These are phyloP conservation scores for Rhysida immarginata DNA, from an alignment of 1,140 invertebrate genomes.

Conservation along the genomic window DNA sequence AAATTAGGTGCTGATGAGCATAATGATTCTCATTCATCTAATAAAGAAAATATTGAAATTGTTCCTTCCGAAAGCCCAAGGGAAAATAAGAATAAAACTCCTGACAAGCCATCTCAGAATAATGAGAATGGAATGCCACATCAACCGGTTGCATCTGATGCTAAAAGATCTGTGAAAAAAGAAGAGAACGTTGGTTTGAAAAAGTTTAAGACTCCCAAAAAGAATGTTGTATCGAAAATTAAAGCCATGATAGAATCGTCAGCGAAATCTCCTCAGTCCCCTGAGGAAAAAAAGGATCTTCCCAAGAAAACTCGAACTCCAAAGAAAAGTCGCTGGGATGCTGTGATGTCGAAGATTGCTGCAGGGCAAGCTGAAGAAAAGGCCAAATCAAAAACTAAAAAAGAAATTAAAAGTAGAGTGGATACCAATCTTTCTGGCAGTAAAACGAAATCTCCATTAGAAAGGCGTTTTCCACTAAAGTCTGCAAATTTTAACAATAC, in stretches of 20 bases:
- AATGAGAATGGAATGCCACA: too few species aligned
- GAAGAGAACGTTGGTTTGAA: background rate
- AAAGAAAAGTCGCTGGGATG: constrained; percentile 30
- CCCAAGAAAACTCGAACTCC: constrained; percentile 15
- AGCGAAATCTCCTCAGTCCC: background rate
- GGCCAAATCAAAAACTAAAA: constrained; percentile 23
- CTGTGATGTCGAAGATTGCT: constrained; percentile 30
- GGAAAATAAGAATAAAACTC: too few species aligned
- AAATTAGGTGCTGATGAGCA: too few species aligned
- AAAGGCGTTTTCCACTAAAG: too few species aligned
- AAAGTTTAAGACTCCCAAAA: constrained; percentile 4
- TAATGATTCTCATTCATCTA: too few species aligned
- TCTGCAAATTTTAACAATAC: too few species aligned
- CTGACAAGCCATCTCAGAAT: too few species aligned
- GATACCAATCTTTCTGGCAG: constrained; percentile 21
- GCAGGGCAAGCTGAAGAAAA: constrained; percentile 21
- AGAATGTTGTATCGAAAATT: constrained; percentile 18
- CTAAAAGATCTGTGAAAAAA: too few species aligned
- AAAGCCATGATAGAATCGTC: constrained; percentile 19
- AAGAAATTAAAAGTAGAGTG: constrained; percentile 28
- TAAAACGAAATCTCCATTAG: too few species aligned
- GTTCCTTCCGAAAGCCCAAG: too few species aligned
- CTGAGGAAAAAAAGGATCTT: background rate
- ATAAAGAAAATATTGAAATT: too few species aligned
- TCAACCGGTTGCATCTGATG: too few species aligned